These are phyloP conservation scores for Clarias magur DNA, from an alignment of 2,113 vertebrate species.

Conservation along the genomic window DNA sequence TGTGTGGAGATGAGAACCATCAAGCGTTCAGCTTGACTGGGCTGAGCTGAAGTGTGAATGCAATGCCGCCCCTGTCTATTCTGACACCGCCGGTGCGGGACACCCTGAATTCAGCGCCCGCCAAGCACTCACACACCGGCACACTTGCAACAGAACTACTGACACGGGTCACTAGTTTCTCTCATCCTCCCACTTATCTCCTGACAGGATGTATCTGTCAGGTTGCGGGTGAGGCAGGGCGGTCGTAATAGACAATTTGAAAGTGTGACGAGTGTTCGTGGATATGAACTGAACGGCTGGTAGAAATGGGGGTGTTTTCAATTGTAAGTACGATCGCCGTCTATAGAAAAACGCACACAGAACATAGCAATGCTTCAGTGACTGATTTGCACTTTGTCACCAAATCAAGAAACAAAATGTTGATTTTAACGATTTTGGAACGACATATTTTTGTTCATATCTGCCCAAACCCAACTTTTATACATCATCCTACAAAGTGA, in stretches of 20 bases:
- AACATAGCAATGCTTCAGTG: not conserved
- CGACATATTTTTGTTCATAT: not conserved
- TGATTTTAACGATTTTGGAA: not conserved
- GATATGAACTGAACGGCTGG: conserved; percentile 38
- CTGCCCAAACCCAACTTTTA: not conserved
- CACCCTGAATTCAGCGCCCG: conserved; percentile 53
- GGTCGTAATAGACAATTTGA: conserved; percentile 53
- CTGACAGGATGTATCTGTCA: conserved; percentile 57
- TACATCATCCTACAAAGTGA: not conserved
- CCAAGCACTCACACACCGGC: conserved; percentile 54
- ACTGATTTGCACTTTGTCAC: not conserved
- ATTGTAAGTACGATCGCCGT: not conserved
- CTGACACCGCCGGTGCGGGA: conserved; percentile 58
- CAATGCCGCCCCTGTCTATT: conserved; percentile 71
- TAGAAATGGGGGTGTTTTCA: conserved; percentile 7
- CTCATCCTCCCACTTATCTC: conserved; percentile 55
- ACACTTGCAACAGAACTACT: conserved; percentile 56
- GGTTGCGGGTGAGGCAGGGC: conserved; percentile 29
- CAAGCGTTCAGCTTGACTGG: conserved; percentile 72
- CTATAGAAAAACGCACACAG: conserved; percentile 5
- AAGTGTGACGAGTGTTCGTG: conserved; percentile 48
- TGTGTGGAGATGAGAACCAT: conserved; percentile 59
- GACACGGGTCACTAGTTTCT: conserved; percentile 52
- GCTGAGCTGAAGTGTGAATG: conserved; percentile 74
- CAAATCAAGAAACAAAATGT: not conserved